Conservation (phyloP, 2,113 vertebrate species). For the Chrysochloris asiatica region DNA sequence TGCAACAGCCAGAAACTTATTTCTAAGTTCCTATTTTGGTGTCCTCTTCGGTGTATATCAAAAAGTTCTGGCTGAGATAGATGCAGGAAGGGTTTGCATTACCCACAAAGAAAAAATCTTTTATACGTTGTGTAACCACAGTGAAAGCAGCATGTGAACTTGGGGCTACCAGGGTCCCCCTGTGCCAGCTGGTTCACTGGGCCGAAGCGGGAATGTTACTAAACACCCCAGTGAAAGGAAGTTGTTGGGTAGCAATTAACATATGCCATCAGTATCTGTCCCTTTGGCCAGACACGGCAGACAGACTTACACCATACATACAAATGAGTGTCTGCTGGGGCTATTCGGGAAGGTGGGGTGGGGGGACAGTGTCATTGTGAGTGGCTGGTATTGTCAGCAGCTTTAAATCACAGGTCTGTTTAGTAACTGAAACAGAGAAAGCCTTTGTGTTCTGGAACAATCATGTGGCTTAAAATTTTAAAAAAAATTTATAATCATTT, state of each 20-base stretch:
- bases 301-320: slow-evolving; percentile 88
- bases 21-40: slow-evolving; percentile 52
- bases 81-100: slow-evolving; percentile 47
- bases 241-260: slow-evolving; percentile 84
- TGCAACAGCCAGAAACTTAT: background rate
- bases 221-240: slow-evolving; percentile 84
- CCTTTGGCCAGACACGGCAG: slow-evolving; percentile 84
- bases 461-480: slow-evolving; percentile 78
- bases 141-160: slow-evolving; percentile 52
- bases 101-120: background rate
- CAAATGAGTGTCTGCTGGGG: slow-evolving; percentile 89
- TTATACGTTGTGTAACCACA: background rate
- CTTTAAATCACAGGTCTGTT: slow-evolving; percentile 92
- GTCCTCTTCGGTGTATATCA: slow-evolving; percentile 3
- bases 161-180: slow-evolving; percentile 44
- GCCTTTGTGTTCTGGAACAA: slow-evolving; percentile 87
- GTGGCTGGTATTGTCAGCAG: slow-evolving; percentile 91
- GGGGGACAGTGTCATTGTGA: slow-evolving; percentile 88
- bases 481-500: slow-evolving; percentile 80
- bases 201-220: slow-evolving; percentile 83
- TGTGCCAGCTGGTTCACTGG: slow-evolving; percentile 77
- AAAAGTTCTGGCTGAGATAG: background rate
- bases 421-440: slow-evolving; percentile 86
- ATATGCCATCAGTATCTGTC: slow-evolving; percentile 86
- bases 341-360: slow-evolving; percentile 81